These are phyloP conservation scores for Nanorana parkeri DNA, from an alignment of 2,113 vertebrate genomes.

Conservation along the genomic window DNA sequence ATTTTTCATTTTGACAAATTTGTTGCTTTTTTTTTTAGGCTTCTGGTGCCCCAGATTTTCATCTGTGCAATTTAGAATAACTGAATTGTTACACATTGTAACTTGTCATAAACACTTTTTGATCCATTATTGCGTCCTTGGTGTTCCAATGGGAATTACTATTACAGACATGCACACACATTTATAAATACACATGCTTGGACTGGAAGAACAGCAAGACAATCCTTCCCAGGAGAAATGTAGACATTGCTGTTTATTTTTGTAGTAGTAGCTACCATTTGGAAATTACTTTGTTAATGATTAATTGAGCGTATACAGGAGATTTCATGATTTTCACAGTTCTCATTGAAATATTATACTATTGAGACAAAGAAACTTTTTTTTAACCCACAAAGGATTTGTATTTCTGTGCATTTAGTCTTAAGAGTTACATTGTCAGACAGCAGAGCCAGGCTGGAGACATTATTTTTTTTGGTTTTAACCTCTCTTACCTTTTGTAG, in stretches of 20 bases:
- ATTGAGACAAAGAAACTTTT: neutral
- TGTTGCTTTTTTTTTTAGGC: conserved; percentile 9
- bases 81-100: conserved; percentile 24
- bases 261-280: neutral
- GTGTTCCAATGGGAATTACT: neutral
- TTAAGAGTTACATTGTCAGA: no score
- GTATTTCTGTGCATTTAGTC: no score
- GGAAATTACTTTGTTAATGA: neutral
- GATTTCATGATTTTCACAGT: neutral
- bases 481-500: no score
- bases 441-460: no score
- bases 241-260: neutral
- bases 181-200: neutral
- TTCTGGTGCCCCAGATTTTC: conserved; percentile 37
- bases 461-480: no score
- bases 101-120: conserved; percentile 16
- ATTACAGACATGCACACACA: neutral
- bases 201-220: conserved; percentile 1
- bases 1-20: conserved; percentile 30
- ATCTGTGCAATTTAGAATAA: conserved; percentile 36
- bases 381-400: no score
- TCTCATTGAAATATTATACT: neutral
- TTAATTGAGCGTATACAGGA: conserved; percentile 4
- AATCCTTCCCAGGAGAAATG: neutral
- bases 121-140: conserved; percentile 9